These are phyloP conservation scores for Corvus hawaiiensis DNA, from an alignment of 2,113 vertebrate species.

Conservation along the genomic window DNA sequence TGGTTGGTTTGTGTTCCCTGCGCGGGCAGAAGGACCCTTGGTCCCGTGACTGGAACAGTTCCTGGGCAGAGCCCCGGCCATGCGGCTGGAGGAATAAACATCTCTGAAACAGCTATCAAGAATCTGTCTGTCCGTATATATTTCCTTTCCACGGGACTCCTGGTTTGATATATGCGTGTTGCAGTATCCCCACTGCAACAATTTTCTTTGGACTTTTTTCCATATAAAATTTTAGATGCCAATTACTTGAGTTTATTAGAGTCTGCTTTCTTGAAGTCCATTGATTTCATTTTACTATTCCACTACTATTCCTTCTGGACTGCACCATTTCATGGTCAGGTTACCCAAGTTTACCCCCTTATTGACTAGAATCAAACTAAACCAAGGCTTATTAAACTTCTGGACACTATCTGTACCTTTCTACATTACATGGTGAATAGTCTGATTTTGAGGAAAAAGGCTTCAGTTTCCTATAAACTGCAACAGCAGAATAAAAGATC, in stretches of 20 bases:
- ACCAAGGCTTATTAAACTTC: background rate
- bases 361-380: background rate
- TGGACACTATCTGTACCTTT: background rate
- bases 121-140: too few species aligned
- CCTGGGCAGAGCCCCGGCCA: too few species aligned
- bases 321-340: background rate
- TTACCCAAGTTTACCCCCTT: background rate
- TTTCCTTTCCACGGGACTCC: too few species aligned
- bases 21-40: too few species aligned
- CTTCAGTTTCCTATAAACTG: background rate
- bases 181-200: too few species aligned
- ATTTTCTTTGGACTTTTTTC: background rate
- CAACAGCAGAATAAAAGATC: background rate
- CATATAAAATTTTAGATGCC: background rate
- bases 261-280: background rate
- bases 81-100: too few species aligned
- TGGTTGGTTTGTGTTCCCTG: too few species aligned
- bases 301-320: background rate
- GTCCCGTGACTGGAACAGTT: too few species aligned
- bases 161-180: too few species aligned
- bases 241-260: background rate
- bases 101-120: too few species aligned
- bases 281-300: background rate
- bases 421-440: background rate
- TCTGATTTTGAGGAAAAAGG: background rate